Evolutionary conservation across 2,797 vertebrate genomes (phyloP), one percentile per base, ranked within the genome.

Genomic region (Malurus splendens): DNA sequence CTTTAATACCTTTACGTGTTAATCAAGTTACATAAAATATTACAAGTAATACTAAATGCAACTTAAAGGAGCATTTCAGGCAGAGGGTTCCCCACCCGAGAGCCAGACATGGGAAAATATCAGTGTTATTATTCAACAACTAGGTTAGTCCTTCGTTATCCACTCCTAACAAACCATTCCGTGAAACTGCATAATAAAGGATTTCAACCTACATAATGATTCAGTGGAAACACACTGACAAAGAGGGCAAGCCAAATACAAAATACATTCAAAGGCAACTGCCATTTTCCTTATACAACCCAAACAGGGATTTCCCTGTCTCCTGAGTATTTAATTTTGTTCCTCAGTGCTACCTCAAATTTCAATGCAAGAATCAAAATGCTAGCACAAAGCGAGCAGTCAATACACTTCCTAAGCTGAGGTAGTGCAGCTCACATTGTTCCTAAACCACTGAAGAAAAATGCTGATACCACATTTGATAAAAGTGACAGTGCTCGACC

Each of bases 401-500:
- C 39, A 50, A 2, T 36, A 74, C 20, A 1, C 25, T 83, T 81
- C 22, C 83, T 57, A 73, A 54, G 15, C 27, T 7, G 18, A 72
- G 28, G 66, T 5, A 70, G 55, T 88, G 71, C 52, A 67, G 56
- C 32, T 64, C 47, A 60, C 23, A 0, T 30, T 52, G 65, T 19
- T 93, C 56, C 47, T 71, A 83, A 91, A 51, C 8, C 50, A 67
- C 77, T 48, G 41, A 67, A 86, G 66, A 78, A 86, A 92, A 90
- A 73, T 64, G 62, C 47, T 82, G 89, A 90, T 89, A 90, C 52
- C 23, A 73, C 36, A 44, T 55, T 79, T 87, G 92, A 94, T 89
- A 87, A 78, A 86, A 93, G 33, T 83, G 76, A 81, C 92, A 79
- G 86, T 33, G 56, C 74, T 90, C 14, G 23, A 93, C 87, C 90